Evolutionary conservation across 2,888 invertebrate genomes (phyloP), one percentile per base, ranked within the genome.

Genomic region (Abrostola tripartita): DNA sequence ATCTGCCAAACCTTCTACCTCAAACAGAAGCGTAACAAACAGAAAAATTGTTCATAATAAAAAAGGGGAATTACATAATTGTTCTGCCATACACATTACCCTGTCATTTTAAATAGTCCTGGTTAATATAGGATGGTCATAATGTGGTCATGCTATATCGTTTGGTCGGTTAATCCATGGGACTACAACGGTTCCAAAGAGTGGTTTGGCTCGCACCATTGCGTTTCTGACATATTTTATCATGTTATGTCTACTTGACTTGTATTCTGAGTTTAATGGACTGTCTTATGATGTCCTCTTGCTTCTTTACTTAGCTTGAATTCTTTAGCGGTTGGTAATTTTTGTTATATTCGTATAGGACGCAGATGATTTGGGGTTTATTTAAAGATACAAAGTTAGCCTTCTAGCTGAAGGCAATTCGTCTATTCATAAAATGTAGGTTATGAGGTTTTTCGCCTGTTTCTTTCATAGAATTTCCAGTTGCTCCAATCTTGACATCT

Each of bases 161-260:
- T 63, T 76, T 60, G 63, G 77, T 63, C 64, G 84, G 71, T 64
- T 86, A 76, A 62, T 70, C 55, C 55, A 52, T 73, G 68, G 65
- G 57, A 70, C 68, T 76, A 77, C 62, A 79, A 61, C 76, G 80
- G 89, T 90, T 90, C 87, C 87, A 78, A 65, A 82, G 87, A 88
- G 85, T 86, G 88, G 77, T 70, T 83, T 74, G 77, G 71, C 81
- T 72, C 87, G 88, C 86, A 79, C 83, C 88, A 89, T 85, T 87
- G 88, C 86, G 61, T 76, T 65, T 81, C 84, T 83, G 86, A 88
- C 86, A 87, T 86, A 84, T 89, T 86, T 83, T 81, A 71, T 69
- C 78, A 71, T 70, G 68, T 74, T 65, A 55, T 59, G 69, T 70
- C 78, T 82, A 86, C 81, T 85, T 84, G 84, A 86, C 84, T 84